A percentile compares a stretch with the other conserved stretches of the same genome.
These are phyloP conservation scores for Unio delphinus DNA, from an alignment of 2,888 invertebrate genomes.

Conservation along the genomic window DNA sequence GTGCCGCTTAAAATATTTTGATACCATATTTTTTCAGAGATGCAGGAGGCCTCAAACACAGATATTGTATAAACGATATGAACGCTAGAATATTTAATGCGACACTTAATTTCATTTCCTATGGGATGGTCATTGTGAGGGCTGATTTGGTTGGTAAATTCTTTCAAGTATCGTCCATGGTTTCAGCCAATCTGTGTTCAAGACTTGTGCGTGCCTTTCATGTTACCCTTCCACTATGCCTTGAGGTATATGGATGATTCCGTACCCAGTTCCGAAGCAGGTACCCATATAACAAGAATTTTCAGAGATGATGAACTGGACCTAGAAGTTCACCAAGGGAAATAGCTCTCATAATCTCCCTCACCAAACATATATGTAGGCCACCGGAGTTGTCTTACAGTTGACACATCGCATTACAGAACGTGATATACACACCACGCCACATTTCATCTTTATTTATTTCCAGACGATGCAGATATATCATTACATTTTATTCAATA, in stretches of 20 bases:
- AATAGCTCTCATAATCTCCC: too few species aligned
- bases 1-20: constrained; percentile 43
- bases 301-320: too few species aligned
- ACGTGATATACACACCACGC: too few species aligned
- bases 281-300: too few species aligned
- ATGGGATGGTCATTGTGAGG: constrained; percentile 18
- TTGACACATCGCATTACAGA: too few species aligned
- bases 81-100: constrained; percentile 20
- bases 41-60: constrained; percentile 32
- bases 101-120: constrained; percentile 31
- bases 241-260: constrained; percentile 20
- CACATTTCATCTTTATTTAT: too few species aligned
- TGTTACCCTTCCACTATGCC: constrained; percentile 41
- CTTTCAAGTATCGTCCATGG: constrained; percentile 24
- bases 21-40: constrained; percentile 43
- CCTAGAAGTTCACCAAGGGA: too few species aligned
- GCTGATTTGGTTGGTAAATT: constrained; percentile 31
- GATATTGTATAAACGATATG: constrained; percentile 18
- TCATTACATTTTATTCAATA: too few species aligned
- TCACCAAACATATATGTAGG: too few species aligned
- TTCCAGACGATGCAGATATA: too few species aligned
- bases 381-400: too few species aligned
- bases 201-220: constrained; percentile 30
- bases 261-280: too few species aligned
- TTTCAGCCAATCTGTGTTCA: constrained; percentile 30